Base-by-base conservation (phyloP, 2,888 invertebrate species). In the Drosophila setosimentum region DNA sequence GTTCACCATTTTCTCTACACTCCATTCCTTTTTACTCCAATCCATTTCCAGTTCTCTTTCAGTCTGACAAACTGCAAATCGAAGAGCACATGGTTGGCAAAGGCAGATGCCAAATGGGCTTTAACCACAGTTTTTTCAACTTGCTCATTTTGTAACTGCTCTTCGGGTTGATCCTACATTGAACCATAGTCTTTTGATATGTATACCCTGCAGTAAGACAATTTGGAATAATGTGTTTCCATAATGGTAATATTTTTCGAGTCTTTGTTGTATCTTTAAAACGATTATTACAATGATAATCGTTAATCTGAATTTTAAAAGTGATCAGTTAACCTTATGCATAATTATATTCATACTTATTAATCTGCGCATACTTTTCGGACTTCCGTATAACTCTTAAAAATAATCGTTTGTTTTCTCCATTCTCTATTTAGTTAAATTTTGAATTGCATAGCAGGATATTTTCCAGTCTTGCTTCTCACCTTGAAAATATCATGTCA, bases 91-190 rank as follows among this genome's bases (percentile, higher is more conserved):
- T 70, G 58, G 57, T 59, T 57, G 67, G 55, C 62, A 67, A 67
- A 74, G 71, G 59, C 73, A 70, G 69, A 68, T 71, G 69, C 69
- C 68, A 74, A 87, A 72, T 78, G 78, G 68, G 70, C 81, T 70
- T 88, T 76, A 73, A 76, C 83, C 84, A 78, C 66, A 76, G 66
- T 60, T 72, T 69, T 61, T 76, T 74, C 69, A 78, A 73, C 68
- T 60, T 58, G 6, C 33, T 45, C n/a, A 45, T n/a, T 55, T 58
- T 55, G 30, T 63, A 49, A 24, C 53, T 65, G 24, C 24, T n/a
- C 76, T 50, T 33, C 49, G 33, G 13, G 32, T 3, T 57, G 16
- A 51, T 60, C 24, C 58, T 16, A 35, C 27, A 8, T 29, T 24
- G 42, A 27, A 29, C 11, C 53, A 27, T 40, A 27, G 18, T 29